Conservation (phyloP, 2,797 vertebrate genomes). For the Hyperoplus immaculatus region DNA sequence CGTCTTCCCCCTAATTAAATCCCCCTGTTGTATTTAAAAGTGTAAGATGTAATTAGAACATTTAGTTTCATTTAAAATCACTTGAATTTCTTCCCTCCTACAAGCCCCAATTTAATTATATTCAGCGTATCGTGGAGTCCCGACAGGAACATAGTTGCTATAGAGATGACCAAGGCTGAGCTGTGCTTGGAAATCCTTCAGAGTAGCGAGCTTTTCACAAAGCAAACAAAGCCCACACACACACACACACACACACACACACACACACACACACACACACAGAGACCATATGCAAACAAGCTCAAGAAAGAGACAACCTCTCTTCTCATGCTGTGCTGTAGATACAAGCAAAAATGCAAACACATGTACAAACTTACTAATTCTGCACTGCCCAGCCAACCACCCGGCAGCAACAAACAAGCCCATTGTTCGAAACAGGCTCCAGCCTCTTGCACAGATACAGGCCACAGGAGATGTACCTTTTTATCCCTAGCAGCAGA, state of each 20-base stretch:
- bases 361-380: conserved; percentile 34
- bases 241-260: conserved; percentile 1
- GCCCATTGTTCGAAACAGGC: conserved; percentile 50
- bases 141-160: conserved; percentile 76
- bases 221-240: background rate
- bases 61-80: conserved; percentile 80
- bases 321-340: conserved; percentile 28
- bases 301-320: conserved; percentile 16
- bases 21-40: conserved; percentile 80
- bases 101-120: conserved; percentile 70
- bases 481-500: conserved; percentile 58
- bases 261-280: conserved; percentile 12
- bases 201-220: conserved; percentile 42
- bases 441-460: conserved; percentile 36
- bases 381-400: conserved; percentile 19
- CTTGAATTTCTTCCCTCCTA: conserved; percentile 63
- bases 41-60: conserved; percentile 81
- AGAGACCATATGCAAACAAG: conserved; percentile 39
- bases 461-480: conserved; percentile 42
- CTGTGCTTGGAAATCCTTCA: conserved; percentile 67
- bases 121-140: conserved; percentile 54
- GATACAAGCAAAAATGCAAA: conserved; percentile 52
- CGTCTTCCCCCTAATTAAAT: conserved; percentile 80
- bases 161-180: conserved; percentile 77
- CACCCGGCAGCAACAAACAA: conserved; percentile 39